Evolutionary conservation across 92 coral and sea anemone genomes (phyloP).

Genomic region (Zoanthus sansibaricus): DNA sequence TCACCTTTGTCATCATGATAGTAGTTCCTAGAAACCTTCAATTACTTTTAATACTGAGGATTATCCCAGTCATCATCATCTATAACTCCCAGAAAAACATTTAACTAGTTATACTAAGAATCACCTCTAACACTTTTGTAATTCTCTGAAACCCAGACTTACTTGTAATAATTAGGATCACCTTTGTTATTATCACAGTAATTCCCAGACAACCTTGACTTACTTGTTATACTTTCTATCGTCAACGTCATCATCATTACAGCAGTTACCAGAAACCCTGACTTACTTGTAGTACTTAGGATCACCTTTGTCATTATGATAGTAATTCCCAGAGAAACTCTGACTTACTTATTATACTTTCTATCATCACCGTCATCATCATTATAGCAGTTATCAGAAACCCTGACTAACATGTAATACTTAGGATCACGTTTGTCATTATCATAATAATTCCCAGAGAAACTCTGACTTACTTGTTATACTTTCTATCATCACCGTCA

Average conservation of each 20-base stretch:
- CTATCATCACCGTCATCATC: no score
- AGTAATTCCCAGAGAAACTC: constrained; percentile 88
- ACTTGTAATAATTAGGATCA: constrained; percentile 97
- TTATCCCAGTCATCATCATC: no score
- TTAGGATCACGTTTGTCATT: constrained; percentile 92
- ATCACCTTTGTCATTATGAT: constrained; percentile 92
- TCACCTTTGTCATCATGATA: no score
- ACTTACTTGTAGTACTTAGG: constrained; percentile 95
- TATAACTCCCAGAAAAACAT: no score
- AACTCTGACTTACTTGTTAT: no score
- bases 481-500: no score
- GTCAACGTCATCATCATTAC: constrained; percentile 85
- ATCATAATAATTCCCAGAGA: constrained; percentile 58
- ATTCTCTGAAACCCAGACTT: constrained; percentile 14
- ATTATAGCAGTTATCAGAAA: no score
- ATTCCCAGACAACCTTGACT: constrained; percentile 64
- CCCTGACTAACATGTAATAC: constrained; percentile 54
- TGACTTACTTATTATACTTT: no score
- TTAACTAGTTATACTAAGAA: no score
- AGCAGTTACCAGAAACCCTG: background rate
- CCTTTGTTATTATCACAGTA: constrained; percentile 92
- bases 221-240: constrained; percentile 84
- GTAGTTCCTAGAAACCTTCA: no score
- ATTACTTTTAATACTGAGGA: no score
- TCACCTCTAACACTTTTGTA: no score